These are phyloP conservation scores for Ceratosolen solmsi DNA, from an alignment of 1,140 invertebrate genomes.

Conservation along the genomic window DNA sequence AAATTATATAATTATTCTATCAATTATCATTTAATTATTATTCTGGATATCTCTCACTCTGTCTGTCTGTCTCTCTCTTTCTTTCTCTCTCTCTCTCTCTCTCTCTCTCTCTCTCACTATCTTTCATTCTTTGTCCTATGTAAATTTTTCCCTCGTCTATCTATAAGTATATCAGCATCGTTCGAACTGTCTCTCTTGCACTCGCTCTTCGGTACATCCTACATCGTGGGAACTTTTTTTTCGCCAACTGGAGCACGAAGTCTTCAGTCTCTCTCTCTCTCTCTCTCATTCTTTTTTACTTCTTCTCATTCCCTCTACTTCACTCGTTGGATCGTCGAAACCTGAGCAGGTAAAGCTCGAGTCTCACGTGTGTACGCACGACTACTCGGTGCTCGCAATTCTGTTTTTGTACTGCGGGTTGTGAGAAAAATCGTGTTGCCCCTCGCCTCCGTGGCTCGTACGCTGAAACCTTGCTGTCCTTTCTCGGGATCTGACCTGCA, in stretches of 20 bases:
- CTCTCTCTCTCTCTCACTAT: slow-evolving; percentile 2
- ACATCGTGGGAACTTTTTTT: slow-evolving; percentile 69
- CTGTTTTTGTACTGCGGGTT: slow-evolving; percentile 52
- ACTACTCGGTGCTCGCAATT: slow-evolving; percentile 44
- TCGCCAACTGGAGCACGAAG: slow-evolving; percentile 67
- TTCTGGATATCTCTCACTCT: too few species aligned
- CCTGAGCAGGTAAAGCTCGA: slow-evolving; percentile 60
- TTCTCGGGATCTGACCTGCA: slow-evolving; percentile 37
- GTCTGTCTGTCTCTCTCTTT: background rate
- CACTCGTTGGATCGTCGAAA: slow-evolving; percentile 53
- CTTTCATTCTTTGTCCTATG: too few species aligned
- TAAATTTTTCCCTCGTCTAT: background rate
- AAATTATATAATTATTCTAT: too few species aligned
- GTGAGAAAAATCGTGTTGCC: slow-evolving; percentile 65
- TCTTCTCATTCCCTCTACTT: background rate
- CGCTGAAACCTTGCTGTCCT: background rate
- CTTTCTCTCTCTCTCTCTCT: background rate
- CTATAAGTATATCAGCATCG: background rate
- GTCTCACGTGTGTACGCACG: slow-evolving; percentile 56
- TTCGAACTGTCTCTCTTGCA: background rate
- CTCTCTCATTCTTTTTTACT: background rate
- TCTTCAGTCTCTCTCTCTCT: slow-evolving; percentile 34
- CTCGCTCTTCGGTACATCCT: slow-evolving; percentile 48
- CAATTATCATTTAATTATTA: background rate
- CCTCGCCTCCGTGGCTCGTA: slow-evolving; percentile 4